These are phyloP conservation scores for Paedocypris sp. DNA, from an alignment of 2,113 vertebrate genomes.

Conservation along the genomic window DNA sequence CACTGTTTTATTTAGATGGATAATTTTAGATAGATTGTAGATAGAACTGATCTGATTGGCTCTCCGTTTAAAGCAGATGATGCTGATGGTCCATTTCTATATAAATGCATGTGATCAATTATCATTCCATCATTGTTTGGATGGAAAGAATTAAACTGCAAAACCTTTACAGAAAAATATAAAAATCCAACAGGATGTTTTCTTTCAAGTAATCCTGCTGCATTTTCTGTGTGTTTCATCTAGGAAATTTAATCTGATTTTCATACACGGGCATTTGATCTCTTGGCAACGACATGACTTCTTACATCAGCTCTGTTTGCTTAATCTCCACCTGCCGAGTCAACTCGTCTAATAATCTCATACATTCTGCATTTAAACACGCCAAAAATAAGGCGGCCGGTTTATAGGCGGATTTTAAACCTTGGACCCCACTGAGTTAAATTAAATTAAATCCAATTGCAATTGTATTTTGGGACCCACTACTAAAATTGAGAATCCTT, in stretches of 20 bases:
- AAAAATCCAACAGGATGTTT: slow-evolving; percentile 28
- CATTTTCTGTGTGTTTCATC: background rate
- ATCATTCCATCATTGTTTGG: no score
- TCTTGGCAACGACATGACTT: background rate
- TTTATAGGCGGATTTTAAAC: no score
- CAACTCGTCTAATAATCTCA: no score
- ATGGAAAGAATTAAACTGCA: slow-evolving; percentile 11
- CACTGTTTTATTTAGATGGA: background rate
- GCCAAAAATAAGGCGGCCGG: no score
- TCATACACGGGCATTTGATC: slow-evolving; percentile 12
- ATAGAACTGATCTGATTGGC: slow-evolving; percentile 1
- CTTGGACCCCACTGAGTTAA: no score
- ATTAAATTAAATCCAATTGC: no score
- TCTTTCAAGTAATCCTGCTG: slow-evolving; percentile 35
- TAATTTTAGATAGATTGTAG: background rate
- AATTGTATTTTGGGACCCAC: no score
- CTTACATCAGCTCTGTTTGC: background rate
- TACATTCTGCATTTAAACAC: no score
- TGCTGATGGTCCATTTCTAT: background rate
- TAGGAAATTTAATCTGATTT: background rate
- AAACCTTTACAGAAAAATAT: no score
- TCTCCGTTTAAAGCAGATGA: background rate
- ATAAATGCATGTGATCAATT: no score
- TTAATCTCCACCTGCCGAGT: background rate
- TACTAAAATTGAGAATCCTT: no score